Evolutionary conservation across 2,113 vertebrate genomes (phyloP), one percentile per base, ranked within the genome.

Genomic region (Leptobrachium leishanense): DNA sequence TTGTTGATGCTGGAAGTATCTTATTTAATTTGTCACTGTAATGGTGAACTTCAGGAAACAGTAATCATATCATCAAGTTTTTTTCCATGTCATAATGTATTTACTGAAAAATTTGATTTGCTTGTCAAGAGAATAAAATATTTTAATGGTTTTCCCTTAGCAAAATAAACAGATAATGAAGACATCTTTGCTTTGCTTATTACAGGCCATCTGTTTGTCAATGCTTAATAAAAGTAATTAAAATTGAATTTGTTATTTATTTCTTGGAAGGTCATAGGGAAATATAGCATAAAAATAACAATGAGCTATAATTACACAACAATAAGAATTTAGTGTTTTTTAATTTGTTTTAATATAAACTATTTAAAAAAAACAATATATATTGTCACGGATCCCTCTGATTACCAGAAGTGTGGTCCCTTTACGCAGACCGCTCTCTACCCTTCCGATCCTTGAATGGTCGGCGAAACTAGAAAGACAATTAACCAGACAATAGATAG

Each of bases 141-240:
- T 50, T 59, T 59, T 59, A 12, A 12, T 15, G 10, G 9, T 59
- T 59, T 59, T 11, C 55, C 6, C 3, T 59, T 59, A 59, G 55
- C 4, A 59, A 59, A 59, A 59, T 59, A 59, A 59, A 59, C 55
- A 59, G 55, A 11, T 13, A 59, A 59, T 59, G 55, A 59, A 59
- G 55, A 59, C 10, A 59, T 1, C 10, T 59, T 1, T 59, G 46
- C 55, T 64, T 20, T 64, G n/a, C n/a, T 64, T 10, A 39, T 64
- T 64, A 64, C 62, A 31, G 62, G 1, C 62, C 62, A 64, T 64
- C n/a, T 64, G 62, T 64, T 64, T 64, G n/a, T 64, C 62, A 64
- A 64, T 31, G 62, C n/a, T 64, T 64, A 64, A 64, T 64, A n/a
- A 64, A 64, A 64, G 62, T 64, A 64, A 64, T 64, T 64, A 64